Base-by-base conservation (phyloP, 2,888 invertebrate species). In the Trisateles emortualis region DNA sequence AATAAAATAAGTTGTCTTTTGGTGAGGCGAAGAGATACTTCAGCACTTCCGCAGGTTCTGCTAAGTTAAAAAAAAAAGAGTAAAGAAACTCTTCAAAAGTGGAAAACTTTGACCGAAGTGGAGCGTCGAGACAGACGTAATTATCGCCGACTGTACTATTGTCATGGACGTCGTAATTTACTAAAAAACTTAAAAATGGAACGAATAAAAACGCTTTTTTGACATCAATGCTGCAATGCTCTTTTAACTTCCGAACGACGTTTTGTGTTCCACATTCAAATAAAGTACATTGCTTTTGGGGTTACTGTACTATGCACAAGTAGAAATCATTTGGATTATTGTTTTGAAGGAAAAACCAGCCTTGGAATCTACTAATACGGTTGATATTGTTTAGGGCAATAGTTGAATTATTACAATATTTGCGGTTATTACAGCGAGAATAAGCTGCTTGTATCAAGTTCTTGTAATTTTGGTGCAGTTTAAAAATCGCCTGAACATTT, bases 1-100 rank as follows among this genome's bases (percentile, higher is more conserved):
- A 56, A 58, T 43, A 40, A 56, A n/a, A n/a, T n/a, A 70, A 72
- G 52, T 71, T 72, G 57, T 72, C 58, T 66, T 69, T 59, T 63
- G 56, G 60, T 63, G 52, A 40, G 35, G 52, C 44, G 35, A 55
- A 51, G 45, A 66, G 52, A 66, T 72, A 72, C 60, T 70, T 63
- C 17, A 52, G 44, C 45, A 60, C 64, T 69, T 72, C 65, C 69
- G 72, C 53, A 57, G 59, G 44, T 68, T 53, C 52, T 30, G 52
- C 42, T 36, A 35, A 44, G 14, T 29, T 19, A 46, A 33, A 50
- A 43, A 26, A 51, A 53, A 64, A 71, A 65, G 56, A 67, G 52
- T 52, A 59, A 42, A 35, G 29, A 54, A 65, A 53, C 48, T 66
- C 55, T 42, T 72, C 70, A 72, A 61, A 71, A 71, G 66, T 69